Base-by-base conservation (phyloP, 2,888 invertebrate species). In the Drosophila rubida region DNA sequence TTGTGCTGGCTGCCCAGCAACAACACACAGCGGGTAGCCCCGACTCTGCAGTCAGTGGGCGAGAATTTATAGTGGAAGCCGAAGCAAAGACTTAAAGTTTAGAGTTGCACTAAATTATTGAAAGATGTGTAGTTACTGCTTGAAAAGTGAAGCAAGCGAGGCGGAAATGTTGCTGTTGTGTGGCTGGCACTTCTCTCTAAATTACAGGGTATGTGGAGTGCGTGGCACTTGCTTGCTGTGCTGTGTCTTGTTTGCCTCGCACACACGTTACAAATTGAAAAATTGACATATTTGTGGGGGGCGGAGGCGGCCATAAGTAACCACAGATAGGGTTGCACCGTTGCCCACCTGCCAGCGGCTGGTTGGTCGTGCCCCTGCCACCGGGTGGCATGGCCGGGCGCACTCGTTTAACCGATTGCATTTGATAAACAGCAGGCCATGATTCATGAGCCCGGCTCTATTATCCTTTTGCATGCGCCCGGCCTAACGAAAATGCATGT, bases 371-470 rank as follows among this genome's bases (percentile, higher is more conserved):
- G 32, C 2, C 19, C 19, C 19, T 19, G 19, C 19, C 19, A 19
- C 19, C 19, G 19, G 19, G 19, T 48, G 14, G 14, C 13, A 19
- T 6, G 23, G 2, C 25, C 41, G 37, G 27, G 39, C 42, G 51
- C 60, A 57, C 48, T 44, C 53, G 53, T 45, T 59, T 64, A 51
- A 51, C 54, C 77, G 65, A 62, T 59, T 85, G 86, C 82, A 82
- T 81, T 80, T 81, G 81, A 81, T 81, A 86, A 81, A 81, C 80
- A 83, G 78, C 58, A 66, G 77, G 78, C 66, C 85, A 82, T 82
- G 82, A 82, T 85, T 87, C 82, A 82, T 80, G 87, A 62, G 77
- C 72, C 67, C 7, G 75, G 76, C 72, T 75, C 78, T 68, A 75
- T 77, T 75, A 75, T 77, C 78, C 75, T 75, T 71, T 65, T 68